Evolutionary conservation across 2,888 invertebrate genomes (phyloP).

Genomic region (Dynastes grantii): DNA sequence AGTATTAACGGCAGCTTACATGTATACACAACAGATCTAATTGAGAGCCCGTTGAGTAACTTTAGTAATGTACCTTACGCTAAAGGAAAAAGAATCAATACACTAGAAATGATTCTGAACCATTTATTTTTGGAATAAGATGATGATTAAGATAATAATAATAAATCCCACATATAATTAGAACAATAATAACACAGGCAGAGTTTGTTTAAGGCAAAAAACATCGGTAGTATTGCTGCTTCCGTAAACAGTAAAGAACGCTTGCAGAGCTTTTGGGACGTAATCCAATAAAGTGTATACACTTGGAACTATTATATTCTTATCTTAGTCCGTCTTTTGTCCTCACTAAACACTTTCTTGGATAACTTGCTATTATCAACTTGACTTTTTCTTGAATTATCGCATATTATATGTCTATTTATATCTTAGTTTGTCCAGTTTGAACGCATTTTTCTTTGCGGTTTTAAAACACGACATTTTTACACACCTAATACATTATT

Average conservation of each 20-base stretch:
- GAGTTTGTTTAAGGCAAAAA: slow-evolving; percentile 53
- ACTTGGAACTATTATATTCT: no score
- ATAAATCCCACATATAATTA: slow-evolving; percentile 52
- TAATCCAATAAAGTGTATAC: slow-evolving; percentile 41
- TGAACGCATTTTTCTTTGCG: neutral
- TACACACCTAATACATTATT: slow-evolving; percentile 52
- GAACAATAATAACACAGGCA: slow-evolving; percentile 57
- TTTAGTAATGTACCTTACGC: no score
- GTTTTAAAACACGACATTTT: slow-evolving; percentile 35
- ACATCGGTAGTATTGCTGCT: slow-evolving; percentile 55
- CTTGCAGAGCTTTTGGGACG: slow-evolving; percentile 11
- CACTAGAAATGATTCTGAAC: slow-evolving; percentile 44
- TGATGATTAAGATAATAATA: slow-evolving; percentile 52
- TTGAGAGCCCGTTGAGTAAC: no score
- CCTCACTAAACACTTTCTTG: neutral
- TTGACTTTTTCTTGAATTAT: neutral
- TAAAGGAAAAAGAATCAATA: neutral
- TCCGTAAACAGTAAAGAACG: slow-evolving; percentile 37
- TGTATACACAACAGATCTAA: no score
- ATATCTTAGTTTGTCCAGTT: neutral
- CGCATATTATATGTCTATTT: no score
- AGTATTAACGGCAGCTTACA: no score
- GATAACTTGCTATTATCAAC: neutral
- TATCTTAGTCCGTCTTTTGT: neutral
- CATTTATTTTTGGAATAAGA: slow-evolving; percentile 57